Conservation (phyloP, 2,113 vertebrate species). For the Gymnobelideus leadbeateri region DNA sequence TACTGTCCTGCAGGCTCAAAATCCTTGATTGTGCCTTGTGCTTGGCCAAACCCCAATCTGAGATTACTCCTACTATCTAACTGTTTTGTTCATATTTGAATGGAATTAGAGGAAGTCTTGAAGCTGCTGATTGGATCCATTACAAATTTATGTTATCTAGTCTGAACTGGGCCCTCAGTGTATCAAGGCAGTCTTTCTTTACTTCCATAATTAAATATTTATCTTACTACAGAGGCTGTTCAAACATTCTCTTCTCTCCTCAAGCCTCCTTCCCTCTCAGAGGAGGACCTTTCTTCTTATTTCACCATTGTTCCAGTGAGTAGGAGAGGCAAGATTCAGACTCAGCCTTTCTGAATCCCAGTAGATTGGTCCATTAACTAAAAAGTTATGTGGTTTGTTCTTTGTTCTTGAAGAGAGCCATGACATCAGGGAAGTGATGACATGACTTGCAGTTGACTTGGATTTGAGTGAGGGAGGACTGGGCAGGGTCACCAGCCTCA, state of each 20-base stretch:
- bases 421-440: no score
- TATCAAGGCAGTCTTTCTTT: not conserved
- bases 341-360: not conserved
- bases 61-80: not conserved
- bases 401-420: no score
- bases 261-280: not conserved
- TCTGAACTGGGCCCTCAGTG: not conserved
- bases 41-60: not conserved
- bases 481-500: no score
- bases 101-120: not conserved
- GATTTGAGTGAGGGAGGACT: no score
- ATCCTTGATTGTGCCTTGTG: not conserved
- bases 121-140: not conserved
- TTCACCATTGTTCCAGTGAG: not conserved
- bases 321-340: not conserved
- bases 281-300: not conserved
- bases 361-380: not conserved
- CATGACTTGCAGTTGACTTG: no score
- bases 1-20: not conserved
- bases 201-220: not conserved
- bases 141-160: not conserved
- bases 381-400: not conserved
- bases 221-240: not conserved
- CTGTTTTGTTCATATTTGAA: not conserved
- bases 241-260: not conserved